Evolutionary conservation across 2,113 vertebrate genomes (phyloP), one percentile per base, ranked within the genome.

Genomic region (Brachyhypopomus gauderio): DNA sequence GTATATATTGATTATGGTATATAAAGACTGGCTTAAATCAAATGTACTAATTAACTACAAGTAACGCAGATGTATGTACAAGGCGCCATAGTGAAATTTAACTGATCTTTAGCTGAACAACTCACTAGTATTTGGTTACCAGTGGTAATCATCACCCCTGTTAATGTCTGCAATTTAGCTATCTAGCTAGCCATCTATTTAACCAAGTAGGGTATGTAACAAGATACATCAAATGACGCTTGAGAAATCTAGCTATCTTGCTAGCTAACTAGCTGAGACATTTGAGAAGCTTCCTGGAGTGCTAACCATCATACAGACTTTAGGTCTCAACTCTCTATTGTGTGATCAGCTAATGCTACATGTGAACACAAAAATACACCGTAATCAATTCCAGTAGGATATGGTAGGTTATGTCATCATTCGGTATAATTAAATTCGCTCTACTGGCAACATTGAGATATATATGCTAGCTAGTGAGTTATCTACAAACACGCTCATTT

Each of bases 221-320:
- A 16, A 41, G 36, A 70, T 22, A 38, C 36, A 70, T 34, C 66
- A n/a, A 70, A 41, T 41, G 66, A 70, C 34, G 66, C 66, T 20
- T 41, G 16, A 12, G 66, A 70, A 70, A n/a, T 22, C 20, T 3
- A 70, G 20, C 36, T 36, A 30, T 11, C 1, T 8, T 12, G 45
- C 45, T 52, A 52, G 8, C 45, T 52, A 52, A 11, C 45, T 52
- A 52, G 45, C 64, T 4, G 7, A 70, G 66, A 70, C 36, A 70
- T 41, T 12, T 11, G 66, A 70, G 66, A 70, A 70, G 66, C 66
- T 41, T 38, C 2, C 20, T 22, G 4, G 63, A 27, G 27, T 23
- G 14, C 62, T 64, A 64, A 9, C 62, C 27, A 52, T 62, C 6
- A 23, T 30, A 19, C 64, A 34, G 27, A 17, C 14, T 36, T 36